Conservation (phyloP, 2,888 invertebrate species). For the Troilus luridus region DNA sequence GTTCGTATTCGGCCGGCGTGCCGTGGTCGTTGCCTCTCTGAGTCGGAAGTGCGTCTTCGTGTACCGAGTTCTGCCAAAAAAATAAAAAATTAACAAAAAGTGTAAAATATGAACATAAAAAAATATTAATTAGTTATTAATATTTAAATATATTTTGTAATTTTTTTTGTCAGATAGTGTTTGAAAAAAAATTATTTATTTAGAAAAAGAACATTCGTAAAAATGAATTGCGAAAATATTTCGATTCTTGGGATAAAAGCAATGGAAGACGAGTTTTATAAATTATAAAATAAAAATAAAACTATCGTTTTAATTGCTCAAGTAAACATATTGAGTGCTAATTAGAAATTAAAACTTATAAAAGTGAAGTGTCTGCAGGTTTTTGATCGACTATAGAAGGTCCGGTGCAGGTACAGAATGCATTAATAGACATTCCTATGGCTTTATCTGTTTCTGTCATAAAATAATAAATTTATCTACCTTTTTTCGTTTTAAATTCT, state of each 20-base stretch:
- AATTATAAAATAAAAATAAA: background rate
- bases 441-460: conserved; percentile 67
- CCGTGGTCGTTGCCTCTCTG: conserved; percentile 57
- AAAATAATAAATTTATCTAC: background rate
- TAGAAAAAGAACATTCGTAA: background rate
- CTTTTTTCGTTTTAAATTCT: background rate
- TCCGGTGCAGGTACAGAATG: conserved; percentile 31
- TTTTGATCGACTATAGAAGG: conserved; percentile 18
- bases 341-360: conserved; percentile 56
- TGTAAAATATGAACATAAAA: background rate
- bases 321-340: conserved; percentile 67
- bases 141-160: background rate
- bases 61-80: background rate
- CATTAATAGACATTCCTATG: conserved; percentile 6
- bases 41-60: conserved; percentile 16
- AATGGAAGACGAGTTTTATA: background rate
- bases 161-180: conserved; percentile 1
- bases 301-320: background rate
- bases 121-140: background rate
- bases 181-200: background rate
- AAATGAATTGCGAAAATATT: background rate
- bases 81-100: background rate
- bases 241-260: background rate
- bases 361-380: conserved; percentile 25
- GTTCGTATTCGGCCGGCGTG: conserved; percentile 46